phyloP scores from a whole-genome alignment of 2,797 vertebrate genomes.

The Intellagama lesueurii region DNA sequence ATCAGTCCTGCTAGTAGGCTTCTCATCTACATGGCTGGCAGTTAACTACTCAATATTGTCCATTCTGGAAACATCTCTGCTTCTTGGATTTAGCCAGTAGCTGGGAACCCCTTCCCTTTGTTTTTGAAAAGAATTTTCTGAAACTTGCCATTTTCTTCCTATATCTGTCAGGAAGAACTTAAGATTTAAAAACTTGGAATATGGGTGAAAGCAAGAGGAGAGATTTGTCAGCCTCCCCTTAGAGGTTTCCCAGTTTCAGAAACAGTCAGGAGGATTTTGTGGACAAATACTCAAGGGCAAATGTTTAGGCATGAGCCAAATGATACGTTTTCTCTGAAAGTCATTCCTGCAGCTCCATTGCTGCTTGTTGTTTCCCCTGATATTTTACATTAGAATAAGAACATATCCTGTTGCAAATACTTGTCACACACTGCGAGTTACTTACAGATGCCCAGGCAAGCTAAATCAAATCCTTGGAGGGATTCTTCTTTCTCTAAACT shows the following conservation, averaged over 20 bases:
- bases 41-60: background rate
- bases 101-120: background rate
- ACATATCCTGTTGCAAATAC: constrained; percentile 59
- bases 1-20: background rate
- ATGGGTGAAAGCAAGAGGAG: background rate
- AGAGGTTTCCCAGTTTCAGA: constrained; percentile 38
- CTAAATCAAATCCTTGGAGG: constrained; percentile 57
- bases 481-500: constrained; percentile 47
- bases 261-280: constrained; percentile 6
- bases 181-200: background rate
- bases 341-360: constrained; percentile 30
- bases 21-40: background rate
- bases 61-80: background rate
- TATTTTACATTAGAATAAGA: constrained; percentile 48
- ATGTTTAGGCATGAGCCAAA: background rate
- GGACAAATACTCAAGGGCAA: constrained; percentile 19
- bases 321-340: constrained; percentile 48
- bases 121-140: background rate
- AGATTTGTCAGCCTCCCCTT: background rate
- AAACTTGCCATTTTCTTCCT: background rate
- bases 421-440: constrained; percentile 54
- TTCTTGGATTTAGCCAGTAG: background rate
- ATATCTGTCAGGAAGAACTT: background rate
- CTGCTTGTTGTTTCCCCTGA: constrained; percentile 22
- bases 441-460: constrained; percentile 27